Conservation (phyloP, 2,113 vertebrate genomes). For the Dasypus novemcinctus region DNA sequence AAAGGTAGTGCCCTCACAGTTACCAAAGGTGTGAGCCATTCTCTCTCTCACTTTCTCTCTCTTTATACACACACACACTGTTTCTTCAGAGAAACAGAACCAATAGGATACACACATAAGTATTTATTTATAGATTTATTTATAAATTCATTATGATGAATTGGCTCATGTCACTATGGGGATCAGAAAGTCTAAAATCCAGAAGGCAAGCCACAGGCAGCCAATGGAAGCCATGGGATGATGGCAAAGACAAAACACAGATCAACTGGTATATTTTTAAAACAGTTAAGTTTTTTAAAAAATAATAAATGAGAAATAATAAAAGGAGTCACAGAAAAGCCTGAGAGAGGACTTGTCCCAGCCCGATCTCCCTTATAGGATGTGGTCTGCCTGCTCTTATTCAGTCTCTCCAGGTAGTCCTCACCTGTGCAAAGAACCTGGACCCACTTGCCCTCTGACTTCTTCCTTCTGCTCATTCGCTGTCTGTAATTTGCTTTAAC, state of each 20-base stretch:
- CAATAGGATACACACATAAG: no score
- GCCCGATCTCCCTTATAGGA: not conserved
- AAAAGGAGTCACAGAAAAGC: not conserved
- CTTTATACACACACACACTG: no score
- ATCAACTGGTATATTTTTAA: not conserved
- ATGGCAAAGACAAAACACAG: not conserved
- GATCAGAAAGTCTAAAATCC: no score
- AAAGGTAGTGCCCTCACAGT: no score
- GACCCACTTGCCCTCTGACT: not conserved
- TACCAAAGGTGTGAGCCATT: no score
- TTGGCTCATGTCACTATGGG: no score
- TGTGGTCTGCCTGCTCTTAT: not conserved
- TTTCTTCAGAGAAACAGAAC: no score
- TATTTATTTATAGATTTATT: no score
- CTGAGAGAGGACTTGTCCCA: not conserved
- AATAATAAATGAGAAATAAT: not conserved
- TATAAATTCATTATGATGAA: no score
- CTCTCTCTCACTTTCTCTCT: no score
- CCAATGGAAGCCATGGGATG: not conserved
- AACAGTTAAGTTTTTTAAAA: not conserved
- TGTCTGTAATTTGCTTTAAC: not conserved
- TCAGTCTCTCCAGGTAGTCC: not conserved
- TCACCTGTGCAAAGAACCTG: not conserved
- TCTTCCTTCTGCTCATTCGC: not conserved
- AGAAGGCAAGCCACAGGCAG: no score